These are phyloP conservation scores for Brachyistius frenatus DNA, from an alignment of 2,113 vertebrate species.

Conservation along the genomic window DNA sequence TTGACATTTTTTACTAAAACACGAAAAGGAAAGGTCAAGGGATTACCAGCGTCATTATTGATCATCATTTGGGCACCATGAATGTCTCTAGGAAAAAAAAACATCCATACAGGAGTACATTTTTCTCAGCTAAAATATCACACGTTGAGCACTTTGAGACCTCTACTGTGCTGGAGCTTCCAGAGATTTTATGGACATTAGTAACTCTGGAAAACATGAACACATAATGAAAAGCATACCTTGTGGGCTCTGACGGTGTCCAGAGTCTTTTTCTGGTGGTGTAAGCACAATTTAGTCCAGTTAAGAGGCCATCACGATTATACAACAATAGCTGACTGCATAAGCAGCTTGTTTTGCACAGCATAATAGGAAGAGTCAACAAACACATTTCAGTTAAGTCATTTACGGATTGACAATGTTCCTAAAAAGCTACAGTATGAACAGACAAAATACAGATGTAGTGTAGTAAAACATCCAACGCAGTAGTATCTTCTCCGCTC, in stretches of 20 bases:
- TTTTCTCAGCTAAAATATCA: not conserved
- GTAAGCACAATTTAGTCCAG: slow-evolving; percentile 15
- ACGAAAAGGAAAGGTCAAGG: not conserved
- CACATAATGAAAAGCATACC: slow-evolving; percentile 22
- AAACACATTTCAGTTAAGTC: not conserved
- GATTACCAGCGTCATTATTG: not conserved
- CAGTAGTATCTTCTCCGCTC: too few species aligned
- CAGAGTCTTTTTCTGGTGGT: slow-evolving; percentile 16
- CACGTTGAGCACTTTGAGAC: slow-evolving; percentile 6
- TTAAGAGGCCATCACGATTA: not conserved
- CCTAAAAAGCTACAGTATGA: too few species aligned
- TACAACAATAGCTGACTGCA: not conserved
- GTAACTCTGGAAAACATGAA: slow-evolving; percentile 7
- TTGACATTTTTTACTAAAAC: not conserved
- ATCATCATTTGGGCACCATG: not conserved
- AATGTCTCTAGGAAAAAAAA: not conserved
- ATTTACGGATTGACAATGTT: not conserved
- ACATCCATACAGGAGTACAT: not conserved
- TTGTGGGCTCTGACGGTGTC: slow-evolving; percentile 1
- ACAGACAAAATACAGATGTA: too few species aligned
- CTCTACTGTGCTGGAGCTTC: not conserved
- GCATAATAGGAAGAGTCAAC: not conserved
- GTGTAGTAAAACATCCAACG: too few species aligned
- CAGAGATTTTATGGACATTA: not conserved
- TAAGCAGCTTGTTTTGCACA: not conserved